phyloP scores from a whole-genome alignment of 2,888 invertebrate genomes.

The Cataglyphis albicans region DNA sequence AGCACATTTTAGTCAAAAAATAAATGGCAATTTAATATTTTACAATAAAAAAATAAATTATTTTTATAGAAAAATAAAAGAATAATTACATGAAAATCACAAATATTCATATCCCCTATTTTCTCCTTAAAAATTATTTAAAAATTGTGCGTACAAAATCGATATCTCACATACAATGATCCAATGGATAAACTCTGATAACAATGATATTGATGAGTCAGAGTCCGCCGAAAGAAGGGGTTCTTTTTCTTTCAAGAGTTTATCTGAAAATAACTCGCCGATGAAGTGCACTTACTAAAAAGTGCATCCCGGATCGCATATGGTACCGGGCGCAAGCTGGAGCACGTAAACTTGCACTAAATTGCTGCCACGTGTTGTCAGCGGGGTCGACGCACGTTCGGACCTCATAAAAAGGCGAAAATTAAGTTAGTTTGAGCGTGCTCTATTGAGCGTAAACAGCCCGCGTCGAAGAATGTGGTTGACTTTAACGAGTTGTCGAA shows the following conservation, averaged over 20 bases:
- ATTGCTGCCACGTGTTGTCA: constrained; percentile 53
- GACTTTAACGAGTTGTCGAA: constrained; percentile 62
- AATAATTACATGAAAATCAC: neutral
- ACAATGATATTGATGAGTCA: constrained; percentile 17
- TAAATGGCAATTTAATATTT: neutral
- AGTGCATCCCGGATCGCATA: constrained; percentile 64
- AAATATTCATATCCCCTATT: too few relatives aligned
- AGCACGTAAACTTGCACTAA: constrained; percentile 27
- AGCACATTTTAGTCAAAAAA: neutral
- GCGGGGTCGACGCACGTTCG: constrained; percentile 27
- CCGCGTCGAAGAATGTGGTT: constrained; percentile 46
- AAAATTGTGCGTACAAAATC: neutral
- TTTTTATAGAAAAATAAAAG: neutral
- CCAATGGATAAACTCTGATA: neutral
- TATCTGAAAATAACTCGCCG: constrained; percentile 71
- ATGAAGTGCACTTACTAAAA: constrained; percentile 71
- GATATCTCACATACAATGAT: neutral
- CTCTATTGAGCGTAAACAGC: constrained; percentile 70
- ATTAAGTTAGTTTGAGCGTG: constrained; percentile 62
- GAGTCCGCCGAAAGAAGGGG: neutral
- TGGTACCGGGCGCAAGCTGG: constrained; percentile 59
- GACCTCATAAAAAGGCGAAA: constrained; percentile 36
- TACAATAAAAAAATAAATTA: neutral
- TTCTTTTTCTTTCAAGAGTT: constrained; percentile 53
- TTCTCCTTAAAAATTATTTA: neutral